These are phyloP conservation scores for Labeo rohita DNA, from an alignment of 2,113 vertebrate genomes.

Conservation along the genomic window DNA sequence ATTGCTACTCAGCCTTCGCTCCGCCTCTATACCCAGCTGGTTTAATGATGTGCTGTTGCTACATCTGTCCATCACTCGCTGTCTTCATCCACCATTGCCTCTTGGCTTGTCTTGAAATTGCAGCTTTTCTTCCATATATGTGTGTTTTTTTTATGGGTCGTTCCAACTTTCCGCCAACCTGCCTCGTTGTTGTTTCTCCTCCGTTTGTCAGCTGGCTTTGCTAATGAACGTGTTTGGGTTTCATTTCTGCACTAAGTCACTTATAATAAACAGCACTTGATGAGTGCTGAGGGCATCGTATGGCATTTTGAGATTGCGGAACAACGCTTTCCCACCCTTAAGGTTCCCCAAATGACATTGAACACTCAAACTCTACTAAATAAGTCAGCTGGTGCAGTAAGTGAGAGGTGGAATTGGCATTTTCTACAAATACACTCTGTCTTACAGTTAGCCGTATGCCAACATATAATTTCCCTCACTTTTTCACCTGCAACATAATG, in stretches of 20 bases:
- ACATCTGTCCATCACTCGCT: conserved; percentile 16
- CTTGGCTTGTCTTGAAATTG: conserved; percentile 17
- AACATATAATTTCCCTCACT: background rate
- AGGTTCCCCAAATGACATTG: background rate
- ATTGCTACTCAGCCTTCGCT: background rate
- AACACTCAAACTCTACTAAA: background rate
- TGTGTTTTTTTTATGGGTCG: background rate
- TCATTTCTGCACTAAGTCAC: background rate
- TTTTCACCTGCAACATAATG: background rate
- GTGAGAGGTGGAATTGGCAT: background rate
- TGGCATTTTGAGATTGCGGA: conserved; percentile 30
- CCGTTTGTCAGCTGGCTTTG: conserved; percentile 18
- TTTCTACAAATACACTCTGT: conserved; percentile 8
- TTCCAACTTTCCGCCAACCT: background rate
- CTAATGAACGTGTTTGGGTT: conserved; percentile 23
- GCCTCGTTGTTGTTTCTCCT: background rate
- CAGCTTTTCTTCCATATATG: background rate
- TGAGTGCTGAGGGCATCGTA: conserved; percentile 14
- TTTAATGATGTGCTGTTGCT: conserved; percentile 36
- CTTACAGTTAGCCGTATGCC: background rate
- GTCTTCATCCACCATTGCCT: conserved; percentile 13
- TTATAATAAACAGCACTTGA: conserved; percentile 10
- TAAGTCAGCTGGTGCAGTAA: background rate
- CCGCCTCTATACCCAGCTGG: background rate
- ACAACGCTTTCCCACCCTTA: background rate